A percentile compares a stretch with the other conserved stretches of the same genome.
Conservation (phyloP, 1,140 invertebrate species). For the Drosophila biarmipes region DNA sequence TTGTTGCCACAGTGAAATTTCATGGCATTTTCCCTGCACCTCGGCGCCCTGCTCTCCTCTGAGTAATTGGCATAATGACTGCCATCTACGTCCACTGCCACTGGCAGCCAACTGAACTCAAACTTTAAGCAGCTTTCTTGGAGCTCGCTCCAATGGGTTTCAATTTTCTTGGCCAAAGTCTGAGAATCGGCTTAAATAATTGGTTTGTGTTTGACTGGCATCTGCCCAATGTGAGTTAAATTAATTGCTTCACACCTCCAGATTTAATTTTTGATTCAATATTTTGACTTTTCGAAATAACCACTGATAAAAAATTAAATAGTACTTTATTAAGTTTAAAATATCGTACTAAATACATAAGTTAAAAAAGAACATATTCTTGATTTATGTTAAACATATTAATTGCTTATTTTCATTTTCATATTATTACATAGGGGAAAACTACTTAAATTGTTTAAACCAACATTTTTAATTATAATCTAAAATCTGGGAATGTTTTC, state of each 20-base stretch:
- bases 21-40: slow-evolving; percentile 14
- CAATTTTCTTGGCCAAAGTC: slow-evolving; percentile 3
- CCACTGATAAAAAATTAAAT: too few relatives aligned
- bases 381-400: too few relatives aligned
- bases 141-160: slow-evolving; percentile 1
- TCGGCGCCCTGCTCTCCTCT: background rate
- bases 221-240: slow-evolving; percentile 2
- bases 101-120: slow-evolving; percentile 25
- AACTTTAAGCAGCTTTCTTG: slow-evolving; percentile 37
- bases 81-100: slow-evolving; percentile 21
- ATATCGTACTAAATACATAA: too few relatives aligned
- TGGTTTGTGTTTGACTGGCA: slow-evolving; percentile 18
- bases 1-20: slow-evolving; percentile 45
- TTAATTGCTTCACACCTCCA: slow-evolving; percentile 8
- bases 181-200: slow-evolving; percentile 19
- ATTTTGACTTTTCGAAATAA: background rate
- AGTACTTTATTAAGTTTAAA: too few relatives aligned
- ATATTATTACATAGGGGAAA: too few relatives aligned
- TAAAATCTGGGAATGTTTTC: too few relatives aligned
- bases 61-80: slow-evolving; percentile 48
- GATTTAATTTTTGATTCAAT: too few relatives aligned
- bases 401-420: too few relatives aligned
- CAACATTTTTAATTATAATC: too few relatives aligned
- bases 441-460: background rate
- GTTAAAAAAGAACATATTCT: too few relatives aligned